Percentiles rank a stretch among this genome's conserved stretches.
These are phyloP conservation scores for Synanthedon vespiformis DNA, from an alignment of 2,888 invertebrate genomes.

Conservation along the genomic window DNA sequence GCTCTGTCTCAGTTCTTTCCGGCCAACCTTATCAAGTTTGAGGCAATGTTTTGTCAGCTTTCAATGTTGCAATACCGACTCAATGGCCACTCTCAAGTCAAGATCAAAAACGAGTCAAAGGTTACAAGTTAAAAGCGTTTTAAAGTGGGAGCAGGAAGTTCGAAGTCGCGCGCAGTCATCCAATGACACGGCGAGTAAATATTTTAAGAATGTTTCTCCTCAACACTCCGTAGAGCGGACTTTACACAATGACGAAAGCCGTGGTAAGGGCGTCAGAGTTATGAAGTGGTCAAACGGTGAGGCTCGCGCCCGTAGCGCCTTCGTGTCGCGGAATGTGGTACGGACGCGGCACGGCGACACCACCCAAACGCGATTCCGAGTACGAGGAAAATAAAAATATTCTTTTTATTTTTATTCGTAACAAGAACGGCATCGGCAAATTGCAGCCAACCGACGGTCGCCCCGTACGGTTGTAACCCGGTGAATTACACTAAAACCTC, in stretches of 20 bases:
- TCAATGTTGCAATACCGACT: too few species aligned
- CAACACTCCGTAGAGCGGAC: background rate
- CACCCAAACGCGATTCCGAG: slow-evolving; percentile 44
- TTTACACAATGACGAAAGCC: slow-evolving; percentile 1
- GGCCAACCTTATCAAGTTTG: too few species aligned
- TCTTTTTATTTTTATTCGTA: background rate
- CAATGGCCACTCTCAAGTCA: too few species aligned
- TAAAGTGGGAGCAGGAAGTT: too few species aligned
- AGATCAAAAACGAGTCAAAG: too few species aligned
- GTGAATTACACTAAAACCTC: background rate
- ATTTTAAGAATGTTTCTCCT: background rate
- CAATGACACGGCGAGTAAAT: background rate
- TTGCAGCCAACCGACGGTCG: background rate
- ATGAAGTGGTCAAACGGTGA: slow-evolving; percentile 44
- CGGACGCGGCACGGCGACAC: slow-evolving; percentile 38
- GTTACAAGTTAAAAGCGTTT: too few species aligned
- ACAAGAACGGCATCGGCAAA: slow-evolving; percentile 2
- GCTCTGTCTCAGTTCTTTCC: too few species aligned
- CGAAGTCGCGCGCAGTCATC: background rate
- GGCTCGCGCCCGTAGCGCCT: slow-evolving; percentile 33
- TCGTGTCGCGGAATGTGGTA: slow-evolving; percentile 57
- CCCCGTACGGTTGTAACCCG: background rate
- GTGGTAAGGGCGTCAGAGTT: slow-evolving; percentile 24
- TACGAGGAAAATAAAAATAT: slow-evolving; percentile 15
- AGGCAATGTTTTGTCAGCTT: too few species aligned